phyloP scores from a whole-genome alignment of 2,797 vertebrate species.

The Scolopax bukidnonensis region DNA sequence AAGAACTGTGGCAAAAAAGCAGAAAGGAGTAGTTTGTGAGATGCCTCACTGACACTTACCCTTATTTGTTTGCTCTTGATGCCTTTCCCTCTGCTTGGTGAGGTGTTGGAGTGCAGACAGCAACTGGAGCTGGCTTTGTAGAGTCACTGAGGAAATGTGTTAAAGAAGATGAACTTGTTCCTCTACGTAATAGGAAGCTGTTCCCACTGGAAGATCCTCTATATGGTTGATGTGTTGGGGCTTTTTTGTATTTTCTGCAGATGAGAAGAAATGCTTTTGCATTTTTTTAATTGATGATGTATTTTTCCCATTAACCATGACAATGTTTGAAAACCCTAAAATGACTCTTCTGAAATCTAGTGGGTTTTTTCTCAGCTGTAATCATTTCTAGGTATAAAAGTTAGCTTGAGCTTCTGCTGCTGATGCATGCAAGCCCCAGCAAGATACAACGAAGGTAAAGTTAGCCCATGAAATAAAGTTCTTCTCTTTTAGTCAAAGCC shows the following conservation, averaged over 20 bases:
- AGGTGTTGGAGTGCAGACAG: neutral
- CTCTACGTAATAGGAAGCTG: neutral
- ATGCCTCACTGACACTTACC: constrained; percentile 15
- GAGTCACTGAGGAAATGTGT: constrained; percentile 52
- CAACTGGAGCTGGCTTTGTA: neutral
- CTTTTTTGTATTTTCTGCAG: neutral
- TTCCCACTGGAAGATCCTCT: neutral
- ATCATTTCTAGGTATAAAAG: neutral
- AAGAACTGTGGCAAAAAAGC: neutral
- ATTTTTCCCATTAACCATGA: neutral
- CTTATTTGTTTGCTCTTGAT: neutral
- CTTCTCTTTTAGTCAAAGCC: neutral
- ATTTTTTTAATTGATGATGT: neutral
- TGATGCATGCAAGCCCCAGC: neutral
- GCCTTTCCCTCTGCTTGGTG: neutral
- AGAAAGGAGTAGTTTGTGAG: neutral
- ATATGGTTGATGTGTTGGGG: neutral
- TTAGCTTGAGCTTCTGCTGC: neutral
- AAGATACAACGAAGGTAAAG: neutral
- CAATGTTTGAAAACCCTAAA: neutral
- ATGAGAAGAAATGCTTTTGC: neutral
- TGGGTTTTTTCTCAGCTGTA: neutral
- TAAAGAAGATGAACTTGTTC: neutral
- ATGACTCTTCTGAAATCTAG: neutral
- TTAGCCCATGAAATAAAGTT: neutral